Evolutionary conservation across 2,113 vertebrate genomes (phyloP).

Genomic region (Pelodiscus sinensis): DNA sequence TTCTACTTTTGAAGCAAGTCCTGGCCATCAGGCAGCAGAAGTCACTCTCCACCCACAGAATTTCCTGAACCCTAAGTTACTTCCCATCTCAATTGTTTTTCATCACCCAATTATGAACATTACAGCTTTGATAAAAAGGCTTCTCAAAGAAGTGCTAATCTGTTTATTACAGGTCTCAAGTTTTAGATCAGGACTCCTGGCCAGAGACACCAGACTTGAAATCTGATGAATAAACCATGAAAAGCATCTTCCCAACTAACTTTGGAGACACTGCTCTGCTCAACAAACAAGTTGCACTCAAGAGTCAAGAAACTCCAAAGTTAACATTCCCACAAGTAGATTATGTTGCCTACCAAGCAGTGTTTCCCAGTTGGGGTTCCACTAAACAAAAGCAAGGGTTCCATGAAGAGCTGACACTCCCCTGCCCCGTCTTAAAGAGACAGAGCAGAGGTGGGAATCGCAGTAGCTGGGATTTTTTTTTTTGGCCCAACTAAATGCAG

Average conservation of each 20-base stretch:
- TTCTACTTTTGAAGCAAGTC: constrained; percentile 37
- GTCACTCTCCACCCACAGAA: constrained; percentile 11
- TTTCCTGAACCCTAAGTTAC: neutral
- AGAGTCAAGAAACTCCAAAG: neutral
- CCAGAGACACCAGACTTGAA: constrained; percentile 25
- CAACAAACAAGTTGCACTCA: neutral
- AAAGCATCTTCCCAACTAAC: neutral
- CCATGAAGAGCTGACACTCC: no score
- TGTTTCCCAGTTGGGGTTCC: neutral
- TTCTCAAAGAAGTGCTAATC: constrained; percentile 57
- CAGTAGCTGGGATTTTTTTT: no score
- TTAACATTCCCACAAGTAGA: neutral
- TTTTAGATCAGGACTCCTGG: constrained; percentile 55
- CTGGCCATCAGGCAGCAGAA: constrained; percentile 13
- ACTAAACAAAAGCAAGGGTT: no score
- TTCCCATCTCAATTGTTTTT: constrained; percentile 13
- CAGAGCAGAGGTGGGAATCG: no score
- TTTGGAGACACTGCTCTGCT: constrained; percentile 13
- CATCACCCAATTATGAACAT: neutral
- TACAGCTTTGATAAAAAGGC: constrained; percentile 24
- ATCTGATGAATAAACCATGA: constrained; percentile 18
- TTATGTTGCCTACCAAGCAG: neutral
- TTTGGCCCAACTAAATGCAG: no score
- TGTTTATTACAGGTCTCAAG: neutral
- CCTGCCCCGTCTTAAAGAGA: no score